phyloP scores from a whole-genome alignment of 2,113 vertebrate species.

The Megalops atlanticus region DNA sequence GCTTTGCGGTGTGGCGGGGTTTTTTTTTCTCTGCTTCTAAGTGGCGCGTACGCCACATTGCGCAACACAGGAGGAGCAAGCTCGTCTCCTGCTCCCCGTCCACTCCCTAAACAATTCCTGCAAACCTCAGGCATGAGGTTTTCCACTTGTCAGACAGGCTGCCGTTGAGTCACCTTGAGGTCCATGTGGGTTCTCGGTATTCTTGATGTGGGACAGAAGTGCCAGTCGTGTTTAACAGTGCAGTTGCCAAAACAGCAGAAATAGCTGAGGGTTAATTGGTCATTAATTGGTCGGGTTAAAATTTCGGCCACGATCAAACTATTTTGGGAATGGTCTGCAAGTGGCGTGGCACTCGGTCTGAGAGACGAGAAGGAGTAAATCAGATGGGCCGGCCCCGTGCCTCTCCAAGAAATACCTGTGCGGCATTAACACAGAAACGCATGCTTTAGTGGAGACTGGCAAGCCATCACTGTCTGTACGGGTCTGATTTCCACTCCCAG shows the following conservation, averaged over 20 bases:
- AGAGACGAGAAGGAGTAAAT: not conserved
- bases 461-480: not conserved
- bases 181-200: conserved; percentile 13
- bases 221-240: not conserved
- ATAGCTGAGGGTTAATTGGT: not conserved
- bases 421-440: not conserved
- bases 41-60: conserved; percentile 23
- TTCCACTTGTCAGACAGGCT: conserved; percentile 24
- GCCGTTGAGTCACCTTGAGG: conserved; percentile 35
- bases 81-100: conserved; percentile 9
- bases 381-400: not conserved
- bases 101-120: conserved; percentile 20
- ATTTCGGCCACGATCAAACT: not conserved
- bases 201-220: conserved; percentile 22
- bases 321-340: not conserved
- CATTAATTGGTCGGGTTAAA: not conserved
- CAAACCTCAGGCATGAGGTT: conserved; percentile 6
- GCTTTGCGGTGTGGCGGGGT: conserved; percentile 28
- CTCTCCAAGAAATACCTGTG: not conserved
- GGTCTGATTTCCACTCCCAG: conserved; percentile 31
- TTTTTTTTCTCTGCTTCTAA: conserved; percentile 16
- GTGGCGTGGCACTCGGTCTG: not conserved
- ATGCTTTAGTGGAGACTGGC: not conserved
- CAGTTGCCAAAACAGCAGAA: not conserved
- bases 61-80: conserved; percentile 21